These are phyloP conservation scores for Heteractis magnifica DNA, from an alignment of 92 coral and sea anemone genomes.

Conservation along the genomic window DNA sequence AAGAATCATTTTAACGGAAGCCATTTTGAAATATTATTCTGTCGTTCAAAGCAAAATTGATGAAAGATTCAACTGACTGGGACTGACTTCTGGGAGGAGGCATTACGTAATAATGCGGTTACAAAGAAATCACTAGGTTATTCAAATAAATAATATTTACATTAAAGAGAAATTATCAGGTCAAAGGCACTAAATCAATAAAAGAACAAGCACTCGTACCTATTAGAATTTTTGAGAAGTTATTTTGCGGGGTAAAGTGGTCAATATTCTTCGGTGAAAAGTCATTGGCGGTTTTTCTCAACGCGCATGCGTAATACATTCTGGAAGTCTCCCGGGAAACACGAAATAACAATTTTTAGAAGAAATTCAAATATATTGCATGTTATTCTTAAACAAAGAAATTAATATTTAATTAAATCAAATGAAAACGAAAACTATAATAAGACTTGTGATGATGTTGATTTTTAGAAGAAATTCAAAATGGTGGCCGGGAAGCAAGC, in stretches of 20 bases:
- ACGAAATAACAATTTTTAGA: neutral
- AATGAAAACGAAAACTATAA: neutral
- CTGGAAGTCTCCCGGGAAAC: conserved; percentile 4
- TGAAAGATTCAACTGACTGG: too few species aligned
- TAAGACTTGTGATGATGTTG: neutral
- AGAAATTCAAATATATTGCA: neutral
- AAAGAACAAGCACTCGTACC: neutral
- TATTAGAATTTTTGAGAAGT: neutral
- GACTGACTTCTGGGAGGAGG: too few species aligned
- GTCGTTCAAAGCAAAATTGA: neutral
- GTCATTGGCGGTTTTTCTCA: neutral
- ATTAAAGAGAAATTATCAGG: neutral
- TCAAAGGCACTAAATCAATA: conserved; percentile 6
- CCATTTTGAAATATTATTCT: neutral
- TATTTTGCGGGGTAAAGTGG: neutral
- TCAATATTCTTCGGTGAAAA: neutral
- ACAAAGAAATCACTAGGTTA: neutral
- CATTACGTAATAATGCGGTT: neutral
- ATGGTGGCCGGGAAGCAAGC: too few species aligned
- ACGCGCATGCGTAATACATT: neutral
- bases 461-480: neutral
- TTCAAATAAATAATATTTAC: neutral
- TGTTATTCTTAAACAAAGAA: neutral
- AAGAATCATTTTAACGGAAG: neutral
- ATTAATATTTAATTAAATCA: neutral